Conservation (phyloP, 37 sponge, comb jelly and placozoan species). For the Petrosia ficiformis region DNA sequence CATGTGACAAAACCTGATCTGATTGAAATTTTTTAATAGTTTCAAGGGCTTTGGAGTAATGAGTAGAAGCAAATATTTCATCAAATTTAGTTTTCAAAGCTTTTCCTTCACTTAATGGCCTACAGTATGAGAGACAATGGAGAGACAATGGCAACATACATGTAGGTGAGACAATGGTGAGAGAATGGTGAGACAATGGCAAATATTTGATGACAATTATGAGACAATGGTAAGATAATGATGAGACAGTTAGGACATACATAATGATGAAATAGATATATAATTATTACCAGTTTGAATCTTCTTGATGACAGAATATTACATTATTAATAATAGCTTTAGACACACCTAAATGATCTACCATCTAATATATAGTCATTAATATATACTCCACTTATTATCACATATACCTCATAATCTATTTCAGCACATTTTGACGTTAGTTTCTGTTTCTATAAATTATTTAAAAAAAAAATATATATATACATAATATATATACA, state of each 20-base stretch:
- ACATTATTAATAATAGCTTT: constrained; percentile 90
- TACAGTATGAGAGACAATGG: constrained; percentile 16
- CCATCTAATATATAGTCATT: constrained; percentile 69
- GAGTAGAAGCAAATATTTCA: constrained; percentile 91
- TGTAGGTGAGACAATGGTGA: no score
- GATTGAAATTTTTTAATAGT: constrained; percentile 53
- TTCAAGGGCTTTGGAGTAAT: constrained; percentile 80
- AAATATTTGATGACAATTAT: no score
- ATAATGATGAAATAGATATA: neutral
- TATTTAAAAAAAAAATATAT: neutral
- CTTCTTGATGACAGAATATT: constrained; percentile 99
- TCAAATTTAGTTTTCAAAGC: constrained; percentile 94
- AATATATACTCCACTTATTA: neutral
- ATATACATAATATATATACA: no score
- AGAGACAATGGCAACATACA: neutral
- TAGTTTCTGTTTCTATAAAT: constrained; percentile 59
- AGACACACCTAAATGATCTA: constrained; percentile 82
- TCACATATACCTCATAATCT: neutral
- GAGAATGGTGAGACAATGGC: neutral
- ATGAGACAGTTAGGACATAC: neutral
- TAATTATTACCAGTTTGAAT: constrained; percentile 77
- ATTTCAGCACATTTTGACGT: constrained; percentile 85
- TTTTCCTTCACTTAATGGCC: constrained; percentile 94
- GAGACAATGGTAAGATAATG: no score
- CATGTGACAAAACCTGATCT: constrained; percentile 38